Conservation (phyloP, 2,888 invertebrate species). For the Lycaena phlaeas region DNA sequence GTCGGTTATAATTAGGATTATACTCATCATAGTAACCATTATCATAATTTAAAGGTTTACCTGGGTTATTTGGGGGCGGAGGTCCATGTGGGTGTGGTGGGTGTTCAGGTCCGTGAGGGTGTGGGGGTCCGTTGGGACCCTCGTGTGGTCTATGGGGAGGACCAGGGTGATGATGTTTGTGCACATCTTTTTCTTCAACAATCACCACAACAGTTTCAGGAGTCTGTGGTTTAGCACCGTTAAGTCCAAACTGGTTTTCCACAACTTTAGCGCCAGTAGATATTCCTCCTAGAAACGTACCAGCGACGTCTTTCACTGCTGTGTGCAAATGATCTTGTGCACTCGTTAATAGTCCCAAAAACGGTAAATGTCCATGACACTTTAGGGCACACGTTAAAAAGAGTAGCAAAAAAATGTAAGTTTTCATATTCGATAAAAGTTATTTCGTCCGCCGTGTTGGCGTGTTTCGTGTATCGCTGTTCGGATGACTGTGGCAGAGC, state of each 20-base stretch:
- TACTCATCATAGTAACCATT: constrained; percentile 8
- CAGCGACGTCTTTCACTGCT: background rate
- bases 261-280: background rate
- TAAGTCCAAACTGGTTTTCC: background rate
- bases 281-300: background rate
- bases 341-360: background rate
- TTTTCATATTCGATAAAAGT: background rate
- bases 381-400: background rate
- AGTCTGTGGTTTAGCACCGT: background rate
- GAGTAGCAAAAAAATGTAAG: background rate
- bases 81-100: background rate
- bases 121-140: background rate
- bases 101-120: background rate
- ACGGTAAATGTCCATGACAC: background rate
- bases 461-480: background rate
- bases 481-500: background rate
- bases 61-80: background rate
- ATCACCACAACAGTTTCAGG: constrained; percentile 11
- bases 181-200: constrained; percentile 12
- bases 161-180: background rate
- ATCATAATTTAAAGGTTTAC: constrained; percentile 1
- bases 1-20: constrained; percentile 9
- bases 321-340: constrained; percentile 1
- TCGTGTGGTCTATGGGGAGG: background rate
- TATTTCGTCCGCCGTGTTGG: background rate